Conservation (phyloP, 1,140 invertebrate species). For the Orussus abietinus region DNA sequence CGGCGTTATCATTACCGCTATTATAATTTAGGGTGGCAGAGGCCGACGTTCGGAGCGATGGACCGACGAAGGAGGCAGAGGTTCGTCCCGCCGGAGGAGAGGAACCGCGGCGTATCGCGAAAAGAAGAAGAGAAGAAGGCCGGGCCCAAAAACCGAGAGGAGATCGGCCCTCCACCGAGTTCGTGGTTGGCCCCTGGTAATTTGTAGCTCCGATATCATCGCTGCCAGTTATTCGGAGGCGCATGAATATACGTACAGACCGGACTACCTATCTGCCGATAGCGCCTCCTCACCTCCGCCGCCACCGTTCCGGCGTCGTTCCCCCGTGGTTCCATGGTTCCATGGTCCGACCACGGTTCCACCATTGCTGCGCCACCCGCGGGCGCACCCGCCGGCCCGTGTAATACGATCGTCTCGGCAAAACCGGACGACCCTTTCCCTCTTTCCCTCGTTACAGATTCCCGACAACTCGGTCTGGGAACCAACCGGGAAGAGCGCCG, state of each 20-base stretch:
- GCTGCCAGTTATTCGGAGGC: conserved; percentile 30
- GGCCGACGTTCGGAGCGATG: too few species aligned
- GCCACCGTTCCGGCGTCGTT: neutral
- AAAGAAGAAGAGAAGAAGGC: too few species aligned
- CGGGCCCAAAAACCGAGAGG: conserved; percentile 12
- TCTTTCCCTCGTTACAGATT: conserved; percentile 1
- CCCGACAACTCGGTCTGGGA: neutral
- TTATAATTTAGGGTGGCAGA: conserved; percentile 28
- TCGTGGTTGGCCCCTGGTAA: conserved; percentile 31
- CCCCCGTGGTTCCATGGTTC: neutral
- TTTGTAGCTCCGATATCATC: conserved; percentile 37
- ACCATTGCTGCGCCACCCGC: neutral
- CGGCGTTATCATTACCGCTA: conserved; percentile 34
- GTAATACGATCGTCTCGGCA: neutral
- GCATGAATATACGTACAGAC: conserved; percentile 20
- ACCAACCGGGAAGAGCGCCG: too few species aligned
- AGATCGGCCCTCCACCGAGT: conserved; percentile 5
- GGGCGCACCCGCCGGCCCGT: neutral
- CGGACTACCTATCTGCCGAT: conserved; percentile 30
- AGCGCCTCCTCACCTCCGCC: conserved; percentile 20
- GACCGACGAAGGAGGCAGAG: conserved; percentile 25
- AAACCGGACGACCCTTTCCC: neutral
- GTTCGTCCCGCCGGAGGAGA: neutral
- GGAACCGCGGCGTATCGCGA: conserved; percentile 8
- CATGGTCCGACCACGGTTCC: neutral